phyloP scores from a whole-genome alignment of 2,113 vertebrate genomes.

The Bettongia penicillata region DNA sequence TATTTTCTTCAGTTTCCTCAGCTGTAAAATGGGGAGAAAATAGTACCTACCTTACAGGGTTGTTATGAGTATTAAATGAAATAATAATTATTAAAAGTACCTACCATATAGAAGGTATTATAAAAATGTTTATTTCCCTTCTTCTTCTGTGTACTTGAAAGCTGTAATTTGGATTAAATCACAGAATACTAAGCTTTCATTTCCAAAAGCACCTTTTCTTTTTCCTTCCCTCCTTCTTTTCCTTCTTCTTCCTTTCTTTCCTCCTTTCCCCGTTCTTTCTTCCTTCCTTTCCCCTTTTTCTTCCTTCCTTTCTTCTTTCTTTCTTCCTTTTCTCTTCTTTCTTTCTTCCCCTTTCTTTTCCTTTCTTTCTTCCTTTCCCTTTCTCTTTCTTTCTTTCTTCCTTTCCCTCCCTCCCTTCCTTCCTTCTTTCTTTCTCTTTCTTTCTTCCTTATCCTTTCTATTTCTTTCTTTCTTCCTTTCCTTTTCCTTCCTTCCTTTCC shows the following conservation, averaged over 20 bases:
- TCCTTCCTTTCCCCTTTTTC: too few species aligned
- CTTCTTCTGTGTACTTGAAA: not conserved
- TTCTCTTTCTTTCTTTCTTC: too few species aligned
- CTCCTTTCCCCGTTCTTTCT: too few species aligned
- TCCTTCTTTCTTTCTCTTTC: too few species aligned
- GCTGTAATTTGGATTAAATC: slow-evolving; percentile 8
- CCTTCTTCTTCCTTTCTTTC: too few species aligned
- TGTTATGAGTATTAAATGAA: not conserved
- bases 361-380: not conserved
- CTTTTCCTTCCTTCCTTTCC: too few species aligned
- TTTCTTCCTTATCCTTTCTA: too few species aligned
- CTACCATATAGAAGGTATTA: not conserved
- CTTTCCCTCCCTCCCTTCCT: too few species aligned
- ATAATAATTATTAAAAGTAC: not conserved
- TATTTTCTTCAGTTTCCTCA: not conserved
- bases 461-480: too few species aligned
- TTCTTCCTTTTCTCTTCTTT: not conserved
- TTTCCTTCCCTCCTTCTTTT: not conserved
- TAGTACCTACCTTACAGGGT: not conserved
- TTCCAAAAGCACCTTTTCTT: slow-evolving; percentile 41
- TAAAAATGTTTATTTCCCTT: not conserved
- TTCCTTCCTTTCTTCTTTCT: too few species aligned
- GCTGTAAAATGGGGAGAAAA: not conserved
- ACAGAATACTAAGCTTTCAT: not conserved
- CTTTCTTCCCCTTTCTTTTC: not conserved